phyloP scores from a whole-genome alignment of 2,797 vertebrate species.

The Meriones psammophilus region DNA sequence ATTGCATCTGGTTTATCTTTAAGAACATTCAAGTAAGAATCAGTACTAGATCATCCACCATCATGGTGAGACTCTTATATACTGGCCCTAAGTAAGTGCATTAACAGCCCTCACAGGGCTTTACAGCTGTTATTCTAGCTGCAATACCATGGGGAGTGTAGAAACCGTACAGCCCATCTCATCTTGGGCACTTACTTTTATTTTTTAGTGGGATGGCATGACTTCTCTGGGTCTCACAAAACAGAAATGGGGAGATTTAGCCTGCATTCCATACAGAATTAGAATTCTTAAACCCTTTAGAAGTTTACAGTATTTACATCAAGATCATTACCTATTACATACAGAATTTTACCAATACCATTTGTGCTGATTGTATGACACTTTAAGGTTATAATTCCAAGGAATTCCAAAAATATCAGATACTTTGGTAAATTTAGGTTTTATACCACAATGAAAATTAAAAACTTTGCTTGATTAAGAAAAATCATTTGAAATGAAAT shows the following conservation, averaged over 20 bases:
- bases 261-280: neutral
- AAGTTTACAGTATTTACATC: conserved; percentile 27
- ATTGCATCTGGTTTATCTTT: conserved; percentile 68
- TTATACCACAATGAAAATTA: conserved; percentile 37
- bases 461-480: conserved; percentile 57
- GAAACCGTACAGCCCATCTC: neutral
- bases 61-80: neutral
- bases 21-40: conserved; percentile 61
- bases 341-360: neutral
- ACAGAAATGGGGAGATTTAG: conserved; percentile 8
- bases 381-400: conserved; percentile 44
- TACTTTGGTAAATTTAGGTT: neutral
- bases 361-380: conserved; percentile 39
- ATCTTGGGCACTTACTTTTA: neutral
- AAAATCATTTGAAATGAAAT: conserved; percentile 1
- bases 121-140: conserved; percentile 42
- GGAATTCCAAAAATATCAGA: conserved; percentile 52
- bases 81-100: conserved; percentile 46
- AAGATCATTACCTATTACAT: conserved; percentile 13
- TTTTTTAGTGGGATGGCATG: neutral
- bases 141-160: neutral
- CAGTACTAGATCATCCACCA: neutral
- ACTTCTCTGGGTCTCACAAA: conserved; percentile 26
- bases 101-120: conserved; percentile 41
- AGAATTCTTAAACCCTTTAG: conserved; percentile 4